Conservation (phyloP, 2,888 invertebrate species). For the Imbricaverruca yamaguchii region DNA sequence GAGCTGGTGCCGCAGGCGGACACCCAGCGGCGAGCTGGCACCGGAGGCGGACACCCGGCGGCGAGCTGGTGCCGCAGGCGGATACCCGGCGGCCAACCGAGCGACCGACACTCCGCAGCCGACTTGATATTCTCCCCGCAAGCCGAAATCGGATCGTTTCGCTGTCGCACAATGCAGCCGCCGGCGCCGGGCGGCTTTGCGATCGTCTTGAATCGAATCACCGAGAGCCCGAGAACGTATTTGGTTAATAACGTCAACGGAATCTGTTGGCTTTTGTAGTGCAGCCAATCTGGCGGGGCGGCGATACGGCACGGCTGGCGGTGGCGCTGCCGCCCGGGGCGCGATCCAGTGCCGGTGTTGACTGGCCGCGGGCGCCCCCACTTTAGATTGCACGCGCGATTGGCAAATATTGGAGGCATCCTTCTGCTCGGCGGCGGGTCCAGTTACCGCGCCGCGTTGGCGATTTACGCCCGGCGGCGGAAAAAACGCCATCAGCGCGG, state of each 20-base stretch:
- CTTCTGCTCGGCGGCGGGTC: neutral
- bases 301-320: neutral
- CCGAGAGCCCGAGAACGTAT: neutral
- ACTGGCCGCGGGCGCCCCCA: neutral
- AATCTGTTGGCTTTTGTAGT: neutral
- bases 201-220: neutral
- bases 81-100: no score
- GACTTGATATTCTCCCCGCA: no score
- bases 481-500: neutral
- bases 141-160: neutral
- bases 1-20: no score
- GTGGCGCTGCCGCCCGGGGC: neutral
- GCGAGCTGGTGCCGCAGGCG: no score
- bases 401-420: constrained; percentile 1
- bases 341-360: neutral
- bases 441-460: neutral
- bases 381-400: constrained; percentile 6
- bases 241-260: constrained; percentile 16
- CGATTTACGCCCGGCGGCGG: neutral
- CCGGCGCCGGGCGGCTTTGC: neutral
- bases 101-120: no score
- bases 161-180: neutral
- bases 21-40: no score
- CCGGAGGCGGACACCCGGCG: no score
- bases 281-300: neutral